Evolutionary conservation across 2,888 invertebrate species (phyloP).

Genomic region (Oeneis ivallda): DNA sequence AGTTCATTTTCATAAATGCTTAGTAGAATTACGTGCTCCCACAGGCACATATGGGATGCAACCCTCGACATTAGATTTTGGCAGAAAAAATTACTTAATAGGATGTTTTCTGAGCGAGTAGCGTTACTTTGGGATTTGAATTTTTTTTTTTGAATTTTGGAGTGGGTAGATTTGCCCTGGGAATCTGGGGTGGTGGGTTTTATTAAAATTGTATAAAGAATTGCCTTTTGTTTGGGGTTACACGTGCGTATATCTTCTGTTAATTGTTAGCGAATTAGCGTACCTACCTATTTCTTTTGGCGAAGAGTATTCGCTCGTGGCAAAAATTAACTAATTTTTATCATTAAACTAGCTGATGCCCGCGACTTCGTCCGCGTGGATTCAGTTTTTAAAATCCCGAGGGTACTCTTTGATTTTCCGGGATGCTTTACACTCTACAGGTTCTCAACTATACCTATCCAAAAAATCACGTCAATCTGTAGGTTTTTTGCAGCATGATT

Average conservation of each 20-base stretch:
- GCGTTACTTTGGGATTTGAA: slow-evolving; percentile 49
- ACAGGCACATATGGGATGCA: slow-evolving; percentile 72
- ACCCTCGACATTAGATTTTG: slow-evolving; percentile 76
- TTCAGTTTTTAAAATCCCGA: too few relatives aligned
- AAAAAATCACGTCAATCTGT: too few relatives aligned
- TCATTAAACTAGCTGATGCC: too few relatives aligned
- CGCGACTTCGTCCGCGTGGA: too few relatives aligned
- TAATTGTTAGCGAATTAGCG: background rate
- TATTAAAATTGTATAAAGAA: slow-evolving; percentile 41
- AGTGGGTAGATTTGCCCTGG: slow-evolving; percentile 42
- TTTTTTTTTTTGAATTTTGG: slow-evolving; percentile 51
- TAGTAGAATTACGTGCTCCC: slow-evolving; percentile 52
- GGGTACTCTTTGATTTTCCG: too few relatives aligned
- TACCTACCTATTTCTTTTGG: background rate
- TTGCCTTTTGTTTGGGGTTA: slow-evolving; percentile 30
- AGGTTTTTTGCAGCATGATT: too few relatives aligned
- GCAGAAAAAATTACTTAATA: slow-evolving; percentile 78
- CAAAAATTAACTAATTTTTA: too few relatives aligned
- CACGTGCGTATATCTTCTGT: slow-evolving; percentile 26
- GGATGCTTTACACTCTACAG: too few relatives aligned
- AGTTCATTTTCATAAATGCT: slow-evolving; percentile 42
- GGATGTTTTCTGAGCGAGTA: slow-evolving; percentile 76
- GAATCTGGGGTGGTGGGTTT: slow-evolving; percentile 40
- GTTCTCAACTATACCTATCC: too few relatives aligned
- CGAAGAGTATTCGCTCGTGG: too few relatives aligned